phyloP scores from a whole-genome alignment of 1,140 invertebrate species.

The Dendroctonus valens region DNA sequence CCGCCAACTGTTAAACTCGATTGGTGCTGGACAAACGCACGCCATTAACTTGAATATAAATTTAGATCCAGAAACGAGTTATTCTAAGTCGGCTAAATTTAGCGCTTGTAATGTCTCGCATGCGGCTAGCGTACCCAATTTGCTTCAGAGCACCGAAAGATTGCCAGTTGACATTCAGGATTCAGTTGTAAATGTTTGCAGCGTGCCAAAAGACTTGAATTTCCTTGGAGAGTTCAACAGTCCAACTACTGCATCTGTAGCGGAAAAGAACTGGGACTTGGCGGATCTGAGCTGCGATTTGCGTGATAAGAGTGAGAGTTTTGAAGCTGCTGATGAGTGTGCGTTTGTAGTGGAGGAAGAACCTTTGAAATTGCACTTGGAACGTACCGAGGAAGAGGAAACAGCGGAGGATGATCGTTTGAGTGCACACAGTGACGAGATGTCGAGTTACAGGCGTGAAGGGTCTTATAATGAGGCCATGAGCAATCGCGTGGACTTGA shows the following conservation, averaged over 20 bases:
- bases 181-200: slow-evolving; percentile 50
- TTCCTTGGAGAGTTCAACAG: slow-evolving; percentile 43
- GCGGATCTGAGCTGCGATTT: slow-evolving; percentile 47
- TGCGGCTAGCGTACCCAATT: slow-evolving; percentile 51
- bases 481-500: slow-evolving; percentile 45
- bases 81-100: slow-evolving; percentile 43
- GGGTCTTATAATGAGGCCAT: slow-evolving; percentile 49
- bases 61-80: slow-evolving; percentile 46
- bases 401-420: neutral
- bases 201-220: slow-evolving; percentile 58
- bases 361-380: too few relatives aligned
- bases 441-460: slow-evolving; percentile 43
- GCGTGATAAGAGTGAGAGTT: neutral
- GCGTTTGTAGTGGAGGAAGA: too few relatives aligned
- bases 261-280: slow-evolving; percentile 54
- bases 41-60: slow-evolving; percentile 28
- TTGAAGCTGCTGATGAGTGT: slow-evolving; percentile 4
- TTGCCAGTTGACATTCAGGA: slow-evolving; percentile 26
- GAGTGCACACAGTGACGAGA: slow-evolving; percentile 10
- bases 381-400: neutral
- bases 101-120: slow-evolving; percentile 39
- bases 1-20: slow-evolving; percentile 19
- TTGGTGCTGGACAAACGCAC: slow-evolving; percentile 5
- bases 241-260: slow-evolving; percentile 44
- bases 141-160: slow-evolving; percentile 34